Percentiles rank a stretch among this genome's conserved stretches.
Conservation (phyloP, 2,888 invertebrate species). For the Perithous albicinctus region DNA sequence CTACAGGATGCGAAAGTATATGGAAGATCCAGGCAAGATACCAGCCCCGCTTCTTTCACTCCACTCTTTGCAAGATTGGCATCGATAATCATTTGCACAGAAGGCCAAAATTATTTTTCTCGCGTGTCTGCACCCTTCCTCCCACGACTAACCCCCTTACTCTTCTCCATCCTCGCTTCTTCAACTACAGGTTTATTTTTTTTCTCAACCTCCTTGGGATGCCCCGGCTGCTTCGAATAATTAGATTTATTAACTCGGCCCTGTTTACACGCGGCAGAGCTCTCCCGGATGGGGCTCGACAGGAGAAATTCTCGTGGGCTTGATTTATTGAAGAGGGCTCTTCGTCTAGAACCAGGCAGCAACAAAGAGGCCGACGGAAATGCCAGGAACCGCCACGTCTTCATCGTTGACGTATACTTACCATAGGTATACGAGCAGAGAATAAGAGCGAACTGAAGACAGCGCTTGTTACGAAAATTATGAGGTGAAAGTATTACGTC, state of each 20-base stretch:
- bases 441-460: constrained; percentile 62
- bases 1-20: constrained; percentile 44
- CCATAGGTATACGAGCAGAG: constrained; percentile 21
- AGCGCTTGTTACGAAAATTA: constrained; percentile 77
- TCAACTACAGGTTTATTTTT: constrained; percentile 35
- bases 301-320: constrained; percentile 60
- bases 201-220: constrained; percentile 37
- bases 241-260: constrained; percentile 80
- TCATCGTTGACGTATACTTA: constrained; percentile 15
- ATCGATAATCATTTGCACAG: constrained; percentile 69
- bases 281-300: constrained; percentile 12
- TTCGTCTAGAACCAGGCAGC: constrained; percentile 61
- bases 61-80: constrained; percentile 64
- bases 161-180: constrained; percentile 21
- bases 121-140: constrained; percentile 51
- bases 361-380: neutral
- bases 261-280: constrained; percentile 77
- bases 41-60: neutral
- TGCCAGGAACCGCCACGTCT: constrained; percentile 1
- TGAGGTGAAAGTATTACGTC: constrained; percentile 71
- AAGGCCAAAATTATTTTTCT: constrained; percentile 75
- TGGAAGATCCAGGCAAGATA: constrained; percentile 31
- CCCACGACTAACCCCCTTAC: constrained; percentile 16
- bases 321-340: constrained; percentile 78
- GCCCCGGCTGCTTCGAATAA: constrained; percentile 72